Conservation (phyloP, 1,140 invertebrate genomes). For the Babylonia areolata region DNA sequence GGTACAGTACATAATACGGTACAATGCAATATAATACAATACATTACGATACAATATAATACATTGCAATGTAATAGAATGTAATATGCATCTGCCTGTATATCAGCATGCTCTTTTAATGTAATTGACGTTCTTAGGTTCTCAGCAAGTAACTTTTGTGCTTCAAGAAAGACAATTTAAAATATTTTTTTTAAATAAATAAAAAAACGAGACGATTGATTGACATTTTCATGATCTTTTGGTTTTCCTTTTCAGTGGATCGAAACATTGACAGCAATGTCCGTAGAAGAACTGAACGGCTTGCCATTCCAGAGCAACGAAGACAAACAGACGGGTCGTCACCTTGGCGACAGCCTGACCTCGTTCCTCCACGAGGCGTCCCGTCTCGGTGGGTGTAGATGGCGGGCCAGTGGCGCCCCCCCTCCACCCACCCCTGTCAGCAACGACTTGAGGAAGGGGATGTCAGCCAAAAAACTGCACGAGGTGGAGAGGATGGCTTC, state of each 20-base stretch:
- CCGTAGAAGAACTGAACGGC: slow-evolving; percentile 49
- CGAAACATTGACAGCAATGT: slow-evolving; percentile 35
- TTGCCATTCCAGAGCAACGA: slow-evolving; percentile 47
- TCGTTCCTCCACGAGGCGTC: slow-evolving; percentile 3
- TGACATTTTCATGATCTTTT: background rate
- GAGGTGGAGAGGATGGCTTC: slow-evolving; percentile 66
- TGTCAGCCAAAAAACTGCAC: slow-evolving; percentile 67
- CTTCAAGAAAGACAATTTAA: background rate
- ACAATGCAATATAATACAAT: too few relatives aligned
- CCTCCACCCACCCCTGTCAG: slow-evolving; percentile 39
- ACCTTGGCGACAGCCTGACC: background rate
- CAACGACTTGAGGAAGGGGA: slow-evolving; percentile 50
- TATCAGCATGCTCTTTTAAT: background rate
- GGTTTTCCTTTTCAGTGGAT: slow-evolving; percentile 59
- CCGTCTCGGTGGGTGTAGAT: background rate
- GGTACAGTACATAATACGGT: too few relatives aligned
- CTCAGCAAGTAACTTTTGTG: too few relatives aligned
- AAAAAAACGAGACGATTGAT: background rate
- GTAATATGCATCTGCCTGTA: background rate
- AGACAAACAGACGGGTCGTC: background rate
- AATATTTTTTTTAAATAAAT: background rate
- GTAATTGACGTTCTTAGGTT: too few relatives aligned
- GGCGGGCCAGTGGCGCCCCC: background rate
- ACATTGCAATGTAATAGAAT: too few relatives aligned
- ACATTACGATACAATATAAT: too few relatives aligned